Base-by-base conservation (phyloP, 2,888 invertebrate genomes). In the Scaptomyza reducta region DNA sequence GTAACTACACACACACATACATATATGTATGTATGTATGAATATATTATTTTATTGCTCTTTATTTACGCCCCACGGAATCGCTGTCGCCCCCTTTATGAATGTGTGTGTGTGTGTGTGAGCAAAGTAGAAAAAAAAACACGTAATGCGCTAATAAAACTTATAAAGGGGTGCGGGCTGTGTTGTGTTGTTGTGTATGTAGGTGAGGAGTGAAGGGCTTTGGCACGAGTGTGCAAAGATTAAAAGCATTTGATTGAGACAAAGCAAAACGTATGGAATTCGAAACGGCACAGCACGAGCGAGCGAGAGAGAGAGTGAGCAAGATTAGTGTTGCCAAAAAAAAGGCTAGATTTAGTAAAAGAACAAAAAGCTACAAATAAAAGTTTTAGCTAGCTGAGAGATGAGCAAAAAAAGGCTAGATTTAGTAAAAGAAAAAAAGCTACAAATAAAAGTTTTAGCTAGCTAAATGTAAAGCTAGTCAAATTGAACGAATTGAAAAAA, bases 191-290 rank as follows among this genome's bases (percentile, higher is more conserved):
- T 18, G 6, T 22, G 16, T n/a, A 9, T 14, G 38, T n/a, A 33
- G 29, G 25, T 9, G 50, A 6, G 50, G 42, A 29, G 58, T 41
- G 56, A 50, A 53, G 63, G 65, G 58, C 47, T 42, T 42, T 59
- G 69, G 68, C 63, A 70, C 61, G 67, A 58, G 70, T 62, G 87
- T 67, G 73, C 77, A 82, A 87, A 87, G 83, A 82, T 87, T 85
- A 87, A 79, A 77, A 78, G 67, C 69, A 49, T 80, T 79, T 81
- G 65, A 85, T 85, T 87, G 76, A 87, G 73, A 82, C 87, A 82
- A 79, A 79, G 87, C 78, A 55, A 29, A 54, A 79, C 65, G 44
- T 53, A 67, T 66, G 66, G 67, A 87, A 81, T 57, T 66, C 67
- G 50, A 66, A 62, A 63, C 42, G 18, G n/a, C 13, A 27, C 31